phyloP scores from a whole-genome alignment of 2,113 vertebrate species.

The Nipponia nippon region DNA sequence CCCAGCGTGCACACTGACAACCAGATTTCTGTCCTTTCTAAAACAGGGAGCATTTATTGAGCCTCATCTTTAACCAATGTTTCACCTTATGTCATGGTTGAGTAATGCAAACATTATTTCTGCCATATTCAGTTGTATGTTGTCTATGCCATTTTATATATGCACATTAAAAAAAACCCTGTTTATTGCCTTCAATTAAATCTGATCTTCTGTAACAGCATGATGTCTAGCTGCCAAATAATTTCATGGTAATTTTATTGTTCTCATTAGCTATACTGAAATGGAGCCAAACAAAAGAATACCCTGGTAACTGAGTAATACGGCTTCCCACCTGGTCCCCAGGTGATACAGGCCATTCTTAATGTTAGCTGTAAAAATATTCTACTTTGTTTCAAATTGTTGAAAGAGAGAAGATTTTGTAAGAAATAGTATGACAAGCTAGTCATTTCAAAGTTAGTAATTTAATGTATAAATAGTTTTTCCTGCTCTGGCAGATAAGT shows the following conservation, averaged over 20 bases:
- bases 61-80: background rate
- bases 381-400: background rate
- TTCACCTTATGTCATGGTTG: background rate
- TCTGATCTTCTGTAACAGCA: background rate
- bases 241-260: constrained; percentile 5
- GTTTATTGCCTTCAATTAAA: background rate
- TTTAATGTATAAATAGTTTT: background rate
- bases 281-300: background rate
- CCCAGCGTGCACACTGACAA: background rate
- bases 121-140: background rate
- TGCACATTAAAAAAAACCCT: background rate
- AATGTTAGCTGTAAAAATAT: background rate
- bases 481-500: background rate
- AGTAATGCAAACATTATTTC: background rate
- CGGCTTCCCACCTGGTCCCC: background rate
- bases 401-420: background rate
- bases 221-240: background rate
- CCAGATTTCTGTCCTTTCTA: background rate
- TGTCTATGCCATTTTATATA: background rate
- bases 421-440: background rate
- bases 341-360: background rate
- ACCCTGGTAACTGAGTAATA: background rate
- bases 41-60: background rate
- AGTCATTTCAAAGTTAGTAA: background rate
- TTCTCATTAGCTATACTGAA: background rate